Evolutionary conservation across 1,140 invertebrate species (phyloP).

Genomic region (Triops cancriformis): DNA sequence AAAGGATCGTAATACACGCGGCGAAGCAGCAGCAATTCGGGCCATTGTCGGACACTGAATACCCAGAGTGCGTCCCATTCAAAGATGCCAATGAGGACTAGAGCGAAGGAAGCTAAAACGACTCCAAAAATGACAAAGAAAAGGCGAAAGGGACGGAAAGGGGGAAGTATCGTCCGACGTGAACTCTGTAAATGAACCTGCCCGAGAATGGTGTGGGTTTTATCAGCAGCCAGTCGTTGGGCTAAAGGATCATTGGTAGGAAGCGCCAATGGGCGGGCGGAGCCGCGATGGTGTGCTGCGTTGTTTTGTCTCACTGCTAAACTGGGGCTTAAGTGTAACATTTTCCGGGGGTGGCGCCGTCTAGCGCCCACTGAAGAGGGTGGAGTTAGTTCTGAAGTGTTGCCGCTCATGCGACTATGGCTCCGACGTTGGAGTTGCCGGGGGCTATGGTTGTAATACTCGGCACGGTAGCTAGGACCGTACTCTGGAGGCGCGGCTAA

Average conservation of each 20-base stretch:
- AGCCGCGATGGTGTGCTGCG: slow-evolving; percentile 38
- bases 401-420: slow-evolving; percentile 28
- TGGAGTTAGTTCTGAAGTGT: not conserved
- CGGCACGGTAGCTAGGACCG: slow-evolving; percentile 7
- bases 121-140: slow-evolving; percentile 64
- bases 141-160: slow-evolving; percentile 53
- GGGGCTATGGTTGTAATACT: slow-evolving; percentile 19
- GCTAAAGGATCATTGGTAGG: slow-evolving; percentile 26
- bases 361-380: not conserved
- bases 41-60: slow-evolving; percentile 52
- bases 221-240: slow-evolving; percentile 10
- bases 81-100: slow-evolving; percentile 37
- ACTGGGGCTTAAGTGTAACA: slow-evolving; percentile 6
- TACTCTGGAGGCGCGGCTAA: not conserved
- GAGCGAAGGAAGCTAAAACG: slow-evolving; percentile 39
- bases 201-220: not conserved
- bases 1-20: slow-evolving; percentile 72
- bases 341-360: not conserved
- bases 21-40: slow-evolving; percentile 65
- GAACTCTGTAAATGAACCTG: not conserved
- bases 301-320: slow-evolving; percentile 35
- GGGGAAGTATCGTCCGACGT: slow-evolving; percentile 28
- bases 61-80: slow-evolving; percentile 54
- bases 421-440: not conserved
- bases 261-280: slow-evolving; percentile 32